Evolutionary conservation across 2,888 invertebrate species (phyloP), one percentile per base, ranked within the genome.

Genomic region (Agriopis marginaria): DNA sequence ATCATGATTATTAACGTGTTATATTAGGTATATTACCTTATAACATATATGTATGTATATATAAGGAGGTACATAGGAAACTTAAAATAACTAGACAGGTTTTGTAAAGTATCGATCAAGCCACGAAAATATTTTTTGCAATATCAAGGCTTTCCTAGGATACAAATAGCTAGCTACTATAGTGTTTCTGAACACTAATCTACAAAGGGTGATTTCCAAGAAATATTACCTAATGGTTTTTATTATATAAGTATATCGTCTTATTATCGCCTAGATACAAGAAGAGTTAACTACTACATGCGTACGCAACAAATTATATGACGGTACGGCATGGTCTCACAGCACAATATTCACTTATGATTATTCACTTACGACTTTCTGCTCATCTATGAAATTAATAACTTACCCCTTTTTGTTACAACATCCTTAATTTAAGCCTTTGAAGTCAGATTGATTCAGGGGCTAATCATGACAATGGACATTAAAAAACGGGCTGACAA

Each of bases 311-410:
- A 75, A 74, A 82, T 80, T 77, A 75, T 74, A 78, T 86, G 85
- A 82, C 84, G 81, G 80, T 76, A 82, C 84, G 81, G 80, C 74
- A 85, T 84, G 81, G 78, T 85, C 80, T 87, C 87, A 87, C 87
- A 87, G 86, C 86, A 86, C 86, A 83, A 83, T 83, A 83, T 84
- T 85, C 70, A 73, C 63, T 70, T 70, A 70, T n/a, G 12, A 47
- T 53, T 53, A 50, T 42, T 40, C 17, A n/a, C 45, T 58, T 58
- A 17, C 23, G 8, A 47, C 45, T 45, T 39, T 17, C n/a, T 45
- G 50, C 42, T 50, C 12, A 32, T 68, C 63, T 23, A 63, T 23
- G 66, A 62, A 55, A 63, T 49, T 39, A 65, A 72, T 61, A 39
- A 59, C 56, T 51, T 62, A 49, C 40, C 55, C 11, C 23, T 49